These are phyloP conservation scores for Schlechtendalia chinensis DNA, from an alignment of 1,140 invertebrate species.

Conservation along the genomic window DNA sequence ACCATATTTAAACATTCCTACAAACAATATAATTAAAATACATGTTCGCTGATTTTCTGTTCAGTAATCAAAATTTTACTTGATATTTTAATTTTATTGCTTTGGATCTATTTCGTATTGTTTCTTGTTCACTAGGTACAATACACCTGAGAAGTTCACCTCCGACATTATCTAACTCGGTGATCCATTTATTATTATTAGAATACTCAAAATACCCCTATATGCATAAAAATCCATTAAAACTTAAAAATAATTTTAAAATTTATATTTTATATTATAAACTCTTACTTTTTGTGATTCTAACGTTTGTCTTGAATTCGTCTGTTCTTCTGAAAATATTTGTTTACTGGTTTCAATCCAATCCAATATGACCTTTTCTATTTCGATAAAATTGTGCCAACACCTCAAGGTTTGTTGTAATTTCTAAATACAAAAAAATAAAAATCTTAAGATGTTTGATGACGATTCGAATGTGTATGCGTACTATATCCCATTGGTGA, in stretches of 20 bases:
- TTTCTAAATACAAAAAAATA: constrained; percentile 56
- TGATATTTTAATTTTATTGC: constrained; percentile 74
- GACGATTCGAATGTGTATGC: neutral
- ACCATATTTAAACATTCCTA: constrained; percentile 72
- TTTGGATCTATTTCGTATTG: constrained; percentile 70
- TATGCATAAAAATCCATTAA: neutral
- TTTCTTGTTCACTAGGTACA: constrained; percentile 66
- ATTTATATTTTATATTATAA: neutral
- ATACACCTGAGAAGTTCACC: constrained; percentile 74
- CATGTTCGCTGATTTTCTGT: neutral
- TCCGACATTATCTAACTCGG: constrained; percentile 75
- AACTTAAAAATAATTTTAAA: neutral
- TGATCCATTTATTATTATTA: constrained; percentile 77
- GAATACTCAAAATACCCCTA: constrained; percentile 82
- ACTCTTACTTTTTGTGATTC: constrained; percentile 58
- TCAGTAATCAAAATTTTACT: constrained; percentile 52
- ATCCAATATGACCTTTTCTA: constrained; percentile 73
- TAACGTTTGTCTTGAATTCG: constrained; percentile 52
- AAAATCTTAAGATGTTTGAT: neutral
- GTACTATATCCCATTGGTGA: constrained; percentile 71
- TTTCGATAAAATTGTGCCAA: constrained; percentile 83
- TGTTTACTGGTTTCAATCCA: constrained; percentile 83
- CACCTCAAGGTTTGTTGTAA: constrained; percentile 67
- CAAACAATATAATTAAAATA: constrained; percentile 48
- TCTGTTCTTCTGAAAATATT: constrained; percentile 73